A percentile compares a stretch with the other conserved stretches of the same genome.
phyloP scores from a whole-genome alignment of 2,888 invertebrate species.

The Stenurella melanura region DNA sequence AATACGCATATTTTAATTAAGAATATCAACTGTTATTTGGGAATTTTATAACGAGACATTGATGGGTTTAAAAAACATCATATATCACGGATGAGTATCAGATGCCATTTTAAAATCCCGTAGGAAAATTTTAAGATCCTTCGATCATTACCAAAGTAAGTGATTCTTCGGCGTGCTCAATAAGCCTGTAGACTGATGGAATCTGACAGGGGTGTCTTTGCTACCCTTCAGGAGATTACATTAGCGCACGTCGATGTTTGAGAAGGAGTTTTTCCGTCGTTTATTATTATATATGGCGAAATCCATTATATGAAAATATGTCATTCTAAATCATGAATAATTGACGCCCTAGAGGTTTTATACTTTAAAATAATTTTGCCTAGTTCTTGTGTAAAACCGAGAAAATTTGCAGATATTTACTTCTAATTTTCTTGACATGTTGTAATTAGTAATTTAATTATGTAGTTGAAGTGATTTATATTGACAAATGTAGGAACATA shows the following conservation, averaged over 20 bases:
- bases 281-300: background rate
- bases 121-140: conserved; percentile 49
- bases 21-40: background rate
- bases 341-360: too few relatives aligned
- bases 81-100: conserved; percentile 16
- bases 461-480: too few relatives aligned
- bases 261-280: conserved; percentile 33
- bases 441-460: too few relatives aligned
- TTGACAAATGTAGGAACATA: too few relatives aligned
- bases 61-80: conserved; percentile 3
- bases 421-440: too few relatives aligned
- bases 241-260: conserved; percentile 47
- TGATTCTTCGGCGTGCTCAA: conserved; percentile 42
- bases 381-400: too few relatives aligned
- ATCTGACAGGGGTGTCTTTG: conserved; percentile 44
- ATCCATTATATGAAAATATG: too few relatives aligned
- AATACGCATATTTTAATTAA: too few relatives aligned
- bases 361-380: too few relatives aligned
- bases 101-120: conserved; percentile 34
- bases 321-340: too few relatives aligned
- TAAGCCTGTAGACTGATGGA: conserved; percentile 41
- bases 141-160: conserved; percentile 49
- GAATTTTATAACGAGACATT: background rate
- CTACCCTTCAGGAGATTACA: conserved; percentile 31
- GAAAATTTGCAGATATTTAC: too few relatives aligned